Base-by-base conservation (phyloP, 2,797 vertebrate genomes). In the Erethizon dorsatum region DNA sequence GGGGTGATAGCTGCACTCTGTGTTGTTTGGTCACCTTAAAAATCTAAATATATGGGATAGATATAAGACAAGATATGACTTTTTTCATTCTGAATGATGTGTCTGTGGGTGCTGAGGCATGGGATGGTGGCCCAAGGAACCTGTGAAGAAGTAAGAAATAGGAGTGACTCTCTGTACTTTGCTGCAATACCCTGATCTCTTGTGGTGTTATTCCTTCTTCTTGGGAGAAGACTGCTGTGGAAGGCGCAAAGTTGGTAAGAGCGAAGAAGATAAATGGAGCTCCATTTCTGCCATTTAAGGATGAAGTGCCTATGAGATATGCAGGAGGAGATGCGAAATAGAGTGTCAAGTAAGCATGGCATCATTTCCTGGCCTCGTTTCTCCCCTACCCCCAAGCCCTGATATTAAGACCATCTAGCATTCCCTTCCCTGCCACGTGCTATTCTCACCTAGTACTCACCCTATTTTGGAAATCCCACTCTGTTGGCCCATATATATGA, bases 371-470 rank as follows among this genome's bases (percentile, higher is more conserved):
- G 63, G n/a, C 26, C 33, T 67, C 86, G 28, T 75, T 45, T 69
- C 33, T 57, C 15, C 22, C 1, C 33, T 0, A 3, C 17, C 1
- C 37, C 0, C 67, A 17, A 17, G 1, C 41, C 18, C 83, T 8
- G 28, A 41, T 9, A 28, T 50, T 47, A 17, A 33, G 61, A 50
- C 59, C 22, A 6, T 54, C 45, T 4, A 28, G 33, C 47, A 26
- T 69, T 88, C 18, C 71, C 56, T 50, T 61, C n/a, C 75, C 41
- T 69, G 41, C 24, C 71, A 57, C 57, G 15, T 57, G 8, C 22
- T 91, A 54, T n/a, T 63, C 69, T 95, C 71, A 63, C 5, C 84
- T 92, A 56, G 59, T 57, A 90, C 69, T 18, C 50, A 13, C 41
- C 18, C 6, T 37, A 0, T 84, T 83, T 47, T 84, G 67, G 41